phyloP scores from a whole-genome alignment of 2,797 vertebrate species.

The Sebastes elongatus region DNA sequence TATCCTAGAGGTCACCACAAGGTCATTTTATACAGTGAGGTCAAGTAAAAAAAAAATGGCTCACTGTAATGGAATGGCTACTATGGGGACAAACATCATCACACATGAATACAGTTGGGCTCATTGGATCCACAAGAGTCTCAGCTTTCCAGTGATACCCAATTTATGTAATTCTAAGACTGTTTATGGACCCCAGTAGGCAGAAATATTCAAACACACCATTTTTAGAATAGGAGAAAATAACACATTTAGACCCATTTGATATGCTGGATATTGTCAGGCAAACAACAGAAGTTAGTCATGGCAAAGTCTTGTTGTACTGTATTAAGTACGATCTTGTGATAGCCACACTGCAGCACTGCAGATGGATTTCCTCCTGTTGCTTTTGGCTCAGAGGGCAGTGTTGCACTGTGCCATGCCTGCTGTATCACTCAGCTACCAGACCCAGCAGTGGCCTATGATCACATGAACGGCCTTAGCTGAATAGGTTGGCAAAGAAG shows the following conservation, averaged over 20 bases:
- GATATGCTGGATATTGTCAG: background rate
- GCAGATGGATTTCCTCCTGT: conserved; percentile 16
- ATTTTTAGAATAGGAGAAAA: no score
- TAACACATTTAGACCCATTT: background rate
- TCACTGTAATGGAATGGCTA: no score
- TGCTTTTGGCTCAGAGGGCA: conserved; percentile 39
- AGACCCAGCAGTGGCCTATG: conserved; percentile 8
- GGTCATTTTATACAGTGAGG: no score
- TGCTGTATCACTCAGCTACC: conserved; percentile 14
- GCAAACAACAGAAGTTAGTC: background rate
- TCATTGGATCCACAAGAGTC: no score
- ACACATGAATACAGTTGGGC: no score
- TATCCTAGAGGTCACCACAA: no score
- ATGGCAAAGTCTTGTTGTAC: background rate
- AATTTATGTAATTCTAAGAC: no score
- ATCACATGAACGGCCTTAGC: conserved; percentile 31
- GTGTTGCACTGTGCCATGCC: conserved; percentile 12
- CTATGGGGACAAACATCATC: no score
- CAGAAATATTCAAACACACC: no score
- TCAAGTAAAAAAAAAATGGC: no score
- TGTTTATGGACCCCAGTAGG: no score
- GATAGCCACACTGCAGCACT: background rate
- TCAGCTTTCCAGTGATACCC: no score
- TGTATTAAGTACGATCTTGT: conserved; percentile 1
- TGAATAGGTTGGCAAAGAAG: conserved; percentile 28